Base-by-base conservation (phyloP, 2,113 vertebrate species). In the Odontesthes bonariensis region DNA sequence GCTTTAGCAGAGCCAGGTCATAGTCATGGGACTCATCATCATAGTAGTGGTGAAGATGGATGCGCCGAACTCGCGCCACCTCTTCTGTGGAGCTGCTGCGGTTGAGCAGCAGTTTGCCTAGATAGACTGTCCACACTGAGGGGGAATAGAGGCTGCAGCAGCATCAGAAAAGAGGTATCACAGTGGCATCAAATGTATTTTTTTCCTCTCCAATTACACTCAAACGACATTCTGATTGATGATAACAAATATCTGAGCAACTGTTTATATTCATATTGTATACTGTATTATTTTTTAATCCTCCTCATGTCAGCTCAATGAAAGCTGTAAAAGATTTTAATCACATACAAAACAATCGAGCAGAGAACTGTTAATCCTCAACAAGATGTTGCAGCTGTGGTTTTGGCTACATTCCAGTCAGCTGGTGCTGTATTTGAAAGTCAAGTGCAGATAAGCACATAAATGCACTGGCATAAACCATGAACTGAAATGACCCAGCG, bases 21-120 rank as follows among this genome's bases (percentile, higher is more conserved):
- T 98, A 97, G 89, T 99, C 97, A 0, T 97, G 94, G 73, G 92
- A 95, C 73, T 96, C 95, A 3, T 95, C 90, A 54, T 98, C 95
- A 0, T 97, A 97, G 81, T 96, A 98, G 0, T 94, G 96, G 83
- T 99, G 98, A 31, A 96, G 89, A 55, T 97, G 91, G 84, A 99
- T 93, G 27, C 65, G 94, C 5, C 81, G 94, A 49, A 98, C 95
- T 38, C 95, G 95, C 55, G 94, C 94, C 79, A 94, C 95, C 56
- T 97, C 96, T 74, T 97, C 97, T 0, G 92, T 94, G 0, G 91
- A 85, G 88, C 94, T 94, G 63, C 88, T 94, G 12, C 81, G 71
- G 6, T 85, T 94, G 33, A 97, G 95, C 13, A 90, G 88, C 38
- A 96, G 90, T 82, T 96, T 97, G 5, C 97, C 96, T 79, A 99